A percentile compares a stretch with the other conserved stretches of the same genome.
phyloP scores from a whole-genome alignment of 1,140 invertebrate species.

The Lineus longissimus region DNA sequence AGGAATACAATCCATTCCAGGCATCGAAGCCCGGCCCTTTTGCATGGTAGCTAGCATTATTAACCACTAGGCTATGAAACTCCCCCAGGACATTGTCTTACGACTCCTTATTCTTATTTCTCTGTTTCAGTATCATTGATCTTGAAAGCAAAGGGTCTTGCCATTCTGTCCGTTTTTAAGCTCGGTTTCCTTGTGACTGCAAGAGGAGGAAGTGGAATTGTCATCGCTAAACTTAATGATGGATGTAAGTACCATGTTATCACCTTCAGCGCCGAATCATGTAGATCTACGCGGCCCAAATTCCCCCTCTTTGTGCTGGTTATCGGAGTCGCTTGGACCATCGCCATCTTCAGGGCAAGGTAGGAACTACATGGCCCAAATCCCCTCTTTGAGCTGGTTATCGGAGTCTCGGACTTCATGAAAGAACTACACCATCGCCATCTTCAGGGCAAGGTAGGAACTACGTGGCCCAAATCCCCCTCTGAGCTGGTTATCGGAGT shows the following conservation, averaged over 20 bases:
- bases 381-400: too few relatives aligned
- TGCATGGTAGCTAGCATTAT: not conserved
- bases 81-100: too few relatives aligned
- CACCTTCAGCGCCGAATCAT: not conserved
- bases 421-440: too few relatives aligned
- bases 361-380: too few relatives aligned
- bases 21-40: too few relatives aligned
- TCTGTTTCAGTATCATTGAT: conserved; percentile 20
- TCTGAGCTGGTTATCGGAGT: too few relatives aligned
- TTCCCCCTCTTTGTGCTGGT: not conserved
- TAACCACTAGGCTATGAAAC: not conserved
- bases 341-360: too few relatives aligned
- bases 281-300: not conserved
- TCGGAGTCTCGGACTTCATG: too few relatives aligned
- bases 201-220: conserved; percentile 47
- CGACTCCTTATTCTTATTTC: not conserved
- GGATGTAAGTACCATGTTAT: conserved; percentile 14
- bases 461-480: too few relatives aligned
- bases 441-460: too few relatives aligned
- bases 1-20: too few relatives aligned
- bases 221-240: conserved; percentile 42
- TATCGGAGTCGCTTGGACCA: too few relatives aligned
- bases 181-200: conserved; percentile 46
- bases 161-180: conserved; percentile 44
- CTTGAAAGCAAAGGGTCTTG: conserved; percentile 40